phyloP scores from a whole-genome alignment of 2,113 vertebrate genomes.

The Struthidea cinerea region DNA sequence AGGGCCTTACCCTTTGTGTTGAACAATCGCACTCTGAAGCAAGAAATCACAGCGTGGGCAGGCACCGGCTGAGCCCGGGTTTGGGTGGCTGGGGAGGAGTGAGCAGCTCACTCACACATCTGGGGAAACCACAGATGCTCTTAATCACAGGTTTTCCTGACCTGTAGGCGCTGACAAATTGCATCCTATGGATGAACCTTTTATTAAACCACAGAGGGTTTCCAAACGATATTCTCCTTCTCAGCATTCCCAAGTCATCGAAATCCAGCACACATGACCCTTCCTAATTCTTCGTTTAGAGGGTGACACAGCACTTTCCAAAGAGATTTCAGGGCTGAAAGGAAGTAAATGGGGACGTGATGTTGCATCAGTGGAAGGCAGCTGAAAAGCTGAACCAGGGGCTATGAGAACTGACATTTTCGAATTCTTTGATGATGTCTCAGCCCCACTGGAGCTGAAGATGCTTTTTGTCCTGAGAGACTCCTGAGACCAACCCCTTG shows the following conservation, averaged over 20 bases:
- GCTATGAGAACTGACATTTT: background rate
- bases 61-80: background rate
- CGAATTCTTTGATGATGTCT: background rate
- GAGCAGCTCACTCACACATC: background rate
- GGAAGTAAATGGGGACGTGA: background rate
- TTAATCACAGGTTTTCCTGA: slow-evolving; percentile 51
- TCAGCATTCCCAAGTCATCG: background rate
- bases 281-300: background rate
- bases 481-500: background rate
- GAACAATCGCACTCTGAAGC: background rate
- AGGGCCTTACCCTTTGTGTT: slow-evolving; percentile 38
- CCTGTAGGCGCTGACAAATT: slow-evolving; percentile 55
- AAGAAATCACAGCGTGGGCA: slow-evolving; percentile 30
- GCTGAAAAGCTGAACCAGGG: background rate
- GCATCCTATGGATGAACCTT: slow-evolving; percentile 44
- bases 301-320: background rate
- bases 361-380: background rate
- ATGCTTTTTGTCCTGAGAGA: background rate
- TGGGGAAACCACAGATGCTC: slow-evolving; percentile 44
- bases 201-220: slow-evolving; percentile 44
- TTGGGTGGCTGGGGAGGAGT: background rate
- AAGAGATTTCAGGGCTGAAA: background rate
- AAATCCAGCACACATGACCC: background rate
- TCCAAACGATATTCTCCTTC: background rate
- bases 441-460: background rate